Evolutionary conservation across 2,888 invertebrate species (phyloP).

Genomic region (Hypsopygia costalis): DNA sequence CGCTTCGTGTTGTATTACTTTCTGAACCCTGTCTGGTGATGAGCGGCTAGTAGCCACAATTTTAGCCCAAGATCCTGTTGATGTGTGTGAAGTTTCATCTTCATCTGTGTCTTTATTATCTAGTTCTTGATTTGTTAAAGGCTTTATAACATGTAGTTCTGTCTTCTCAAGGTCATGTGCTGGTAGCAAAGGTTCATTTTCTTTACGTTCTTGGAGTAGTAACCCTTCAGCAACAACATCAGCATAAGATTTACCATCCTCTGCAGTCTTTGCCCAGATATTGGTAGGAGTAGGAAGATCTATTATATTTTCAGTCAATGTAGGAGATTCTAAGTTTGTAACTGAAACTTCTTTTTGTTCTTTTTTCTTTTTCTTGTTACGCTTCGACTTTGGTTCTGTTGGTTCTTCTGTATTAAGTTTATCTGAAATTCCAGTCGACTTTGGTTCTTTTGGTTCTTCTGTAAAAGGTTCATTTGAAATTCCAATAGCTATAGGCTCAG

Average conservation of each 20-base stretch:
- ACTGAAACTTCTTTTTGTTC: constrained; percentile 13
- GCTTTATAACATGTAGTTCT: constrained; percentile 5
- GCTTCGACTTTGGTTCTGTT: constrained; percentile 14
- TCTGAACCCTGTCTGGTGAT: constrained; percentile 47
- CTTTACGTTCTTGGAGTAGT: constrained; percentile 23
- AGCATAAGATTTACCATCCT: constrained; percentile 85
- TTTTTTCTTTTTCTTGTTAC: constrained; percentile 25
- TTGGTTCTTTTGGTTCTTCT: constrained; percentile 15
- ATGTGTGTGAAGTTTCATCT: constrained; percentile 16
- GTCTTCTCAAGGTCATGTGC: constrained; percentile 11
- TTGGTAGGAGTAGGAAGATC: constrained; percentile 35
- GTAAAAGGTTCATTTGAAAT: constrained; percentile 10
- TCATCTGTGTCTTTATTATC: constrained; percentile 16
- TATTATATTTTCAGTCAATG: constrained; percentile 16
- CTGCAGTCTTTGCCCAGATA: constrained; percentile 72
- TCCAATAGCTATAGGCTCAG: too few relatives aligned
- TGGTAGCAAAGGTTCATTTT: constrained; percentile 21
- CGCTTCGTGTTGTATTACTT: constrained; percentile 15
- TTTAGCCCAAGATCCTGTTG: constrained; percentile 60
- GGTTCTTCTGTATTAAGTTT: constrained; percentile 15
- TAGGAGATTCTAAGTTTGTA: constrained; percentile 5
- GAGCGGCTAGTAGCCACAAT: constrained; percentile 55
- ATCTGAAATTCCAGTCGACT: constrained; percentile 3
- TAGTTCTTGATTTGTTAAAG: constrained; percentile 9
- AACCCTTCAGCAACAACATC: constrained; percentile 81